These are phyloP conservation scores for Esox niger DNA, from an alignment of 2,113 vertebrate species.

Conservation along the genomic window DNA sequence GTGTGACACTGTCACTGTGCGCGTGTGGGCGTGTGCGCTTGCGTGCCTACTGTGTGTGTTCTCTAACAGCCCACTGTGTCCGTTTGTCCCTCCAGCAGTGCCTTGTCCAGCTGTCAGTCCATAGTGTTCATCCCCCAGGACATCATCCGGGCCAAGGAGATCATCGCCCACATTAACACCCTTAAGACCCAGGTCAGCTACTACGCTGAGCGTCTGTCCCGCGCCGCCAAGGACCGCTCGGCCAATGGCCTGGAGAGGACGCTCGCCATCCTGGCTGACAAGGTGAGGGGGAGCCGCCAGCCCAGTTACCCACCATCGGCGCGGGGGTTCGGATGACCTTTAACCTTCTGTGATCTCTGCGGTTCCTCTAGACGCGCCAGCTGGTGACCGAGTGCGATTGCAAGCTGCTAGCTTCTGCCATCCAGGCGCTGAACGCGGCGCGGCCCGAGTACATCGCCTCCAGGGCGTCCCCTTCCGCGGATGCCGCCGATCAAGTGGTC, in stretches of 20 bases:
- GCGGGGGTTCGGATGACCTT: background rate
- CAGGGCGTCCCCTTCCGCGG: conserved; percentile 87
- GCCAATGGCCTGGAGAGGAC: conserved; percentile 93
- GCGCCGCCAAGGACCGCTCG: conserved; percentile 93
- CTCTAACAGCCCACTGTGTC: background rate
- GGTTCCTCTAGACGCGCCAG: conserved; percentile 84
- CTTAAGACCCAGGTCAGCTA: conserved; percentile 98
- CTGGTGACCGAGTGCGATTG: conserved; percentile 94
- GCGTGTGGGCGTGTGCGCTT: too few species aligned
- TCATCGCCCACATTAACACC: conserved; percentile 95
- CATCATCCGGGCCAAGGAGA: conserved; percentile 91
- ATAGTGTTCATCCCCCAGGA: conserved; percentile 94
- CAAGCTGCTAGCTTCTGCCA: conserved; percentile 90
- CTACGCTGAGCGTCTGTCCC: conserved; percentile 92
- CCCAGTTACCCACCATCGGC: too few species aligned
- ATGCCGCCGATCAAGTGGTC: conserved; percentile 91
- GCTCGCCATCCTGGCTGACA: conserved; percentile 90
- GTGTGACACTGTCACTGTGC: background rate
- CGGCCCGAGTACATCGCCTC: conserved; percentile 96
- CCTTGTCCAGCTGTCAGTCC: conserved; percentile 87
- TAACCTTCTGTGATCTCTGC: background rate
- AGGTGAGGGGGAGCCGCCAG: conserved; percentile 74
- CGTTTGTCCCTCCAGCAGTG: conserved; percentile 65
- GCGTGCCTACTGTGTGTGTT: conserved; percentile 1
- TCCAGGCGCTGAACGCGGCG: conserved; percentile 90